Conservation (phyloP, 2,113 vertebrate genomes). For the Apteryx owenii region DNA sequence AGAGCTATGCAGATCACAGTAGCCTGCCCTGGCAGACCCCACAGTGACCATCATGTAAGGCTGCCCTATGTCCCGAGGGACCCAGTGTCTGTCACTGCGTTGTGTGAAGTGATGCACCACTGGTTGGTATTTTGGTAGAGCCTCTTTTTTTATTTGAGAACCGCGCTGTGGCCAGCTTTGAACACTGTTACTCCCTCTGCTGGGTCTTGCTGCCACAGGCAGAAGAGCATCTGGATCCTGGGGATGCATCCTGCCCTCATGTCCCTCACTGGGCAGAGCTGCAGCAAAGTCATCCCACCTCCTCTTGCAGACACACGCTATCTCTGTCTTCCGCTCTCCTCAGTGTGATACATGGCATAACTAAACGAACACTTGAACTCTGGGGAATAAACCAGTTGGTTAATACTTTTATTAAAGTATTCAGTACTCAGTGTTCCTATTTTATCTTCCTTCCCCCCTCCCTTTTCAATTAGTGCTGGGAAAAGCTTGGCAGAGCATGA, state of each 20-base stretch:
- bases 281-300: not conserved
- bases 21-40: fast-evolving
- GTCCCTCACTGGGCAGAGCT: not conserved
- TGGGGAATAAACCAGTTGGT: not conserved
- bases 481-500: not conserved
- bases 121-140: not conserved
- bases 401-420: not conserved
- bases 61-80: not conserved
- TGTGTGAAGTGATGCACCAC: not conserved
- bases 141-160: not conserved
- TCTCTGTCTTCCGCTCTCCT: not conserved
- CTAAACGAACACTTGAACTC: not conserved
- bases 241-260: not conserved
- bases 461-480: not conserved
- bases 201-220: not conserved
- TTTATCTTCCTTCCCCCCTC: not conserved
- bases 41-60: fast-evolving
- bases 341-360: not conserved
- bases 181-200: not conserved
- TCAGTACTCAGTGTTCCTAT: not conserved
- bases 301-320: too few species aligned
- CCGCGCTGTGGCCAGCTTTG: not conserved
- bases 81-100: not conserved
- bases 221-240: not conserved
- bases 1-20: fast-evolving